Evolutionary conservation across 2,888 invertebrate species (phyloP).

Genomic region (Lasius fuliginosus): DNA sequence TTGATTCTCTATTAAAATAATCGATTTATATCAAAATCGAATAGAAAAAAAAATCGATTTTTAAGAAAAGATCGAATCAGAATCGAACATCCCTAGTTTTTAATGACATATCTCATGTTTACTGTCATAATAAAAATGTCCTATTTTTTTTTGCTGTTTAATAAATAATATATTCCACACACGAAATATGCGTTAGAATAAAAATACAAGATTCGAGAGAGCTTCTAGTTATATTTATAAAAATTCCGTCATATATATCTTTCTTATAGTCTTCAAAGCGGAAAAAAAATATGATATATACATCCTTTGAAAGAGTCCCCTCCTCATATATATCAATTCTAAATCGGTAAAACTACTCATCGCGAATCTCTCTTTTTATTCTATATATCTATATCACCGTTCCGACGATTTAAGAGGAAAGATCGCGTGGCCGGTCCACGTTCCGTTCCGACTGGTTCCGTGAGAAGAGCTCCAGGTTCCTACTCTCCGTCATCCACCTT

Average conservation of each 20-base stretch:
- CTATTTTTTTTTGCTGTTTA: not conserved
- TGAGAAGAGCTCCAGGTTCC: constrained; percentile 66
- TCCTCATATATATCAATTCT: not conserved
- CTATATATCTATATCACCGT: not conserved
- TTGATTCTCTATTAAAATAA: too few relatives aligned
- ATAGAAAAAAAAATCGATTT: too few relatives aligned
- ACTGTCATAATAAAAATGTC: not conserved
- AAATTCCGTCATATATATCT: not conserved
- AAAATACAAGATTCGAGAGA: too few relatives aligned
- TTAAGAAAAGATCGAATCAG: too few relatives aligned
- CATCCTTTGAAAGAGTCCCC: too few relatives aligned
- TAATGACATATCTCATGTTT: not conserved
- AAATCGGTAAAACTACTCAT: not conserved
- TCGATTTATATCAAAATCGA: too few relatives aligned
- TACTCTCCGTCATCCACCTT: constrained; percentile 42
- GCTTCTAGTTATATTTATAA: not conserved
- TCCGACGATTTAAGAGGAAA: constrained; percentile 30
- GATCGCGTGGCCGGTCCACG: constrained; percentile 45
- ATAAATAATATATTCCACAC: not conserved
- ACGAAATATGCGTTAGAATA: not conserved
- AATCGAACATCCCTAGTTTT: not conserved
- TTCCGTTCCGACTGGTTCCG: constrained; percentile 66
- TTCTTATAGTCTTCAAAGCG: not conserved
- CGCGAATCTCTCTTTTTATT: not conserved
- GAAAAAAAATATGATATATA: not conserved